phyloP scores from a whole-genome alignment of 2,113 vertebrate species.

The Macroglossus sobrinus region DNA sequence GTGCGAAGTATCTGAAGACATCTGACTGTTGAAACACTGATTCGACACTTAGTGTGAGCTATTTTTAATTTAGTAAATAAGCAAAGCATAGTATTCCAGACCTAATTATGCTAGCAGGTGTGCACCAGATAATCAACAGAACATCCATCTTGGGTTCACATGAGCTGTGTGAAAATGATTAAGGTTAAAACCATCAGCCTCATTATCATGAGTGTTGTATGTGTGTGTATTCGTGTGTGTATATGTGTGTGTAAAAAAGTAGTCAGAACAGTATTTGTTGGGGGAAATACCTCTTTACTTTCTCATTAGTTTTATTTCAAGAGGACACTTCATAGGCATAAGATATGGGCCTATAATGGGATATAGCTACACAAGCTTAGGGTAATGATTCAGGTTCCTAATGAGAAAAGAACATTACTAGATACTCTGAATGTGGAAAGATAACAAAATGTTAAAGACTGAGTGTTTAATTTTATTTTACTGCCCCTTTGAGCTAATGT shows the following conservation, averaged over 20 bases:
- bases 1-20: neutral
- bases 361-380: neutral
- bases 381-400: neutral
- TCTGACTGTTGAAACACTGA: neutral
- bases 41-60: neutral
- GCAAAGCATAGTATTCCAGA: neutral
- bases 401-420: neutral
- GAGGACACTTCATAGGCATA: neutral
- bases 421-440: neutral
- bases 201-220: neutral
- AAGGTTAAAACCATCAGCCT: neutral
- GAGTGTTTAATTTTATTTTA: neutral
- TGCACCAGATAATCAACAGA: neutral
- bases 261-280: neutral
- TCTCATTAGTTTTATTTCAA: slow-evolving; percentile 33
- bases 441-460: neutral
- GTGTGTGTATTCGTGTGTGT: neutral
- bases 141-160: neutral
- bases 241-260: neutral
- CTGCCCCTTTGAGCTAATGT: neutral
- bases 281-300: neutral
- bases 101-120: slow-evolving; percentile 19
- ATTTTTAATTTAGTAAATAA: slow-evolving; percentile 41
- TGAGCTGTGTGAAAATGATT: neutral
- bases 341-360: neutral